Evolutionary conservation across 2,113 vertebrate genomes (phyloP).

Genomic region (Apistogramma diplotaenia): DNA sequence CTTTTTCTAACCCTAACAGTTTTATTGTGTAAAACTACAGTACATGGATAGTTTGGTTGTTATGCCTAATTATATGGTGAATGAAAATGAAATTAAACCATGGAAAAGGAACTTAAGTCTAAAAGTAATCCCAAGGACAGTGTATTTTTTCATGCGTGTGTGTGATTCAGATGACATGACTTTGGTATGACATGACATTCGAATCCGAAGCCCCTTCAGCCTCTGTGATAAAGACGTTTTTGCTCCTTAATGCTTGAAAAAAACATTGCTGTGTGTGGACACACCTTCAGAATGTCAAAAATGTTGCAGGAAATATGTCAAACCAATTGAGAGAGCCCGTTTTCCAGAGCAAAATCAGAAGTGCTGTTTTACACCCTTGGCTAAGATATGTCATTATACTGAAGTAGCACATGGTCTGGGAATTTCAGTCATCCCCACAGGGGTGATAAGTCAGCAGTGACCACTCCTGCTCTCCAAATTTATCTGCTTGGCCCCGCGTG

Average conservation of each 20-base stretch:
- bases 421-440: conserved; percentile 31
- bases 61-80: too few relatives aligned
- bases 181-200: too few relatives aligned
- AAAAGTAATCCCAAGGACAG: background rate
- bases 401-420: background rate
- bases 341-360: background rate
- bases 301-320: background rate
- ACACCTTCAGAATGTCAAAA: background rate
- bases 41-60: too few relatives aligned
- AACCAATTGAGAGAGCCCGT: background rate
- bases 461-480: conserved; percentile 48
- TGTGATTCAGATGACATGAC: background rate
- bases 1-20: background rate
- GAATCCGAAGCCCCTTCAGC: background rate
- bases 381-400: background rate
- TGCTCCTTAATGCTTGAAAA: background rate
- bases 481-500: conserved; percentile 42
- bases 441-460: conserved; percentile 54
- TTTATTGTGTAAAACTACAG: background rate
- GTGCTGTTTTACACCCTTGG: background rate
- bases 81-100: too few relatives aligned
- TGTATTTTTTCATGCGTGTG: background rate
- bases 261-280: background rate
- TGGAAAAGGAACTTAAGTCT: background rate
- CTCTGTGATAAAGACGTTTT: background rate